phyloP scores from a whole-genome alignment of 2,797 vertebrate genomes.

The Triplophysa yarkandensis region DNA sequence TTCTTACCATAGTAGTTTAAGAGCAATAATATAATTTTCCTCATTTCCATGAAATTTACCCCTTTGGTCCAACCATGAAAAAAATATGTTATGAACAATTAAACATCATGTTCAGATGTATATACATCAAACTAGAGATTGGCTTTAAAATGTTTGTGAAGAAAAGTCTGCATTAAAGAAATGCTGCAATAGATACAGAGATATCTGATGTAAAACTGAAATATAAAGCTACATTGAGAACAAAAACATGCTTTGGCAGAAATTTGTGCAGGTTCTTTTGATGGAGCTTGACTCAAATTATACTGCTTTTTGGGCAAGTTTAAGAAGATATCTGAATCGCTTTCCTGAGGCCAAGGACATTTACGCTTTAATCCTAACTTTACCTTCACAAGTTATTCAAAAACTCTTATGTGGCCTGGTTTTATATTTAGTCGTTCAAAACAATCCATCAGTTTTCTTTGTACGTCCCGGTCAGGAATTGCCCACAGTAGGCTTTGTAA shows the following conservation, averaged over 20 bases:
- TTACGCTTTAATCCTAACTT: conserved; percentile 1
- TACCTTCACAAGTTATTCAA: conserved; percentile 17
- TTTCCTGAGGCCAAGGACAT: conserved; percentile 26
- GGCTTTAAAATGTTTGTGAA: not conserved
- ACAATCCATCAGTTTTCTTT: not conserved
- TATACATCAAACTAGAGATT: conserved; percentile 2
- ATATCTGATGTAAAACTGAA: conserved; percentile 1
- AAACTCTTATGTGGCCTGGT: conserved; percentile 19
- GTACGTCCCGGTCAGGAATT: not conserved
- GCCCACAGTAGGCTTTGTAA: not conserved
- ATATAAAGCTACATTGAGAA: conserved; percentile 18
- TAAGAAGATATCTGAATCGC: not conserved
- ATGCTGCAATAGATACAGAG: not conserved
- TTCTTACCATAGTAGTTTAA: not conserved
- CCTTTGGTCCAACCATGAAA: not conserved
- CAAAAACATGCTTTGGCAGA: conserved; percentile 28
- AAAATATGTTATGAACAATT: not conserved
- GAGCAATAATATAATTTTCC: not conserved
- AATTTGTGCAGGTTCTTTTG: conserved; percentile 4
- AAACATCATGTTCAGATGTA: not conserved
- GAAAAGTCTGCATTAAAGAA: not conserved
- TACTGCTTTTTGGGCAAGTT: not conserved
- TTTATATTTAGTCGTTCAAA: conserved; percentile 31
- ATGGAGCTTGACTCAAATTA: conserved; percentile 17
- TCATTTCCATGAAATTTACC: not conserved